Conservation (phyloP, 2,113 vertebrate genomes). For the Gymnobelideus leadbeateri region DNA sequence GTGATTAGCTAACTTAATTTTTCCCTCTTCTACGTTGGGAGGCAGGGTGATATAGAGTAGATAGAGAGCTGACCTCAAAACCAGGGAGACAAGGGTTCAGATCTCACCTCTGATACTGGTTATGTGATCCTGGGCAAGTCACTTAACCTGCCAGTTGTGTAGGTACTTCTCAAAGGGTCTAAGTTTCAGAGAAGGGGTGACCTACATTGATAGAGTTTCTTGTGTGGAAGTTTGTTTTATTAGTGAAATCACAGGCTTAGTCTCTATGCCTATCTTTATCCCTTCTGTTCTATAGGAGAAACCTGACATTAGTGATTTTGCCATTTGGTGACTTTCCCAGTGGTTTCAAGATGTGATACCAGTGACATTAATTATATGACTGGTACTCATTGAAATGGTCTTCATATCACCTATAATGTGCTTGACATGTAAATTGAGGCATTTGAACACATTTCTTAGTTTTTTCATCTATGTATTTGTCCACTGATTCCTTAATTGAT, state of each 20-base stretch:
- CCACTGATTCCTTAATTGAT: neutral
- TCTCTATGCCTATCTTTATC: no score
- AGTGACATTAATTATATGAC: neutral
- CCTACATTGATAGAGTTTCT: no score
- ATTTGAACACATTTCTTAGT: neutral
- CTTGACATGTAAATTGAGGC: neutral
- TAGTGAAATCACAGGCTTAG: no score
- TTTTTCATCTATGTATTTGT: neutral
- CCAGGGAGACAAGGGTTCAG: neutral
- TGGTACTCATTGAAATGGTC: neutral
- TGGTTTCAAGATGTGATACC: neutral
- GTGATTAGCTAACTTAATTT: no score
- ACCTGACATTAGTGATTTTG: neutral
- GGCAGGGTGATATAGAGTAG: neutral
- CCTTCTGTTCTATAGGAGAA: no score
- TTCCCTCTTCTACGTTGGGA: no score
- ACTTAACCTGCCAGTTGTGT: neutral
- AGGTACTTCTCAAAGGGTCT: no score
- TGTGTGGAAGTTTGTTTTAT: no score
- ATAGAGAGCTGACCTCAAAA: neutral
- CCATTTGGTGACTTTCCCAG: neutral
- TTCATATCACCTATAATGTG: neutral
- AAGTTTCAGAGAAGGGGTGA: no score
- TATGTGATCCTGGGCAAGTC: neutral
- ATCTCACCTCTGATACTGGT: neutral